phyloP scores from a whole-genome alignment of 2,113 vertebrate species.

The Lipophrys pholis region DNA sequence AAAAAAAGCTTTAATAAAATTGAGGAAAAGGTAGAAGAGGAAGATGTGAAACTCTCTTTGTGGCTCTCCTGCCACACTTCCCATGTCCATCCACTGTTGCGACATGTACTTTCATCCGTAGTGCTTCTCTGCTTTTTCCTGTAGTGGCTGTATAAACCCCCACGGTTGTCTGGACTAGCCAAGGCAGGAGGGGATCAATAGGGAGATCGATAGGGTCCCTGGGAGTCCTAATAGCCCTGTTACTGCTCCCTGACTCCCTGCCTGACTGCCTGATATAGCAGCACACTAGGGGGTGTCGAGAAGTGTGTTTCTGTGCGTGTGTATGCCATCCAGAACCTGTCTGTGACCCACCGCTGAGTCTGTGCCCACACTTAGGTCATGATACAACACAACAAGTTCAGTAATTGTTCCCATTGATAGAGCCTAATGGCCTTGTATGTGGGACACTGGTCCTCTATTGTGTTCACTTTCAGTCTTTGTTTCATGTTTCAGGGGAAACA shows the following conservation, averaged over 20 bases:
- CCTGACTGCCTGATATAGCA: slow-evolving; percentile 67
- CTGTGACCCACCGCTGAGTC: slow-evolving; percentile 56
- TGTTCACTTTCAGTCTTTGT: slow-evolving; percentile 27
- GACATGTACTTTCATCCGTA: slow-evolving; percentile 49
- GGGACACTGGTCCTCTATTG: neutral
- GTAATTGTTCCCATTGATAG: slow-evolving; percentile 50
- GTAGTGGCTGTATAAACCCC: slow-evolving; percentile 62
- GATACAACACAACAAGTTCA: slow-evolving; percentile 61
- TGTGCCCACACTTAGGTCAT: slow-evolving; percentile 59
- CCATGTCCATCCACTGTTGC: slow-evolving; percentile 16
- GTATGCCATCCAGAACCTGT: slow-evolving; percentile 42
- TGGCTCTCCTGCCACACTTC: slow-evolving; percentile 32
- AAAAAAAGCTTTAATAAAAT: neutral
- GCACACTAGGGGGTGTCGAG: slow-evolving; percentile 25
- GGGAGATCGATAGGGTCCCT: slow-evolving; percentile 79
- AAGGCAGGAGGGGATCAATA: slow-evolving; percentile 78
- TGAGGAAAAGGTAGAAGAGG: neutral
- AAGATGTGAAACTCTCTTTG: slow-evolving; percentile 36
- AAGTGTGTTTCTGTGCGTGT: neutral
- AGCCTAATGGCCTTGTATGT: slow-evolving; percentile 30
- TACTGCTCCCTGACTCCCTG: slow-evolving; percentile 77
- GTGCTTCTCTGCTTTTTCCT: slow-evolving; percentile 55
- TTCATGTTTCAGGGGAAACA: neutral
- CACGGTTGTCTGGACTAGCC: slow-evolving; percentile 64
- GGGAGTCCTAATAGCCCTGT: slow-evolving; percentile 80